Evolutionary conservation across 2,797 vertebrate genomes (phyloP).

Genomic region (Megaceryle alcyon): DNA sequence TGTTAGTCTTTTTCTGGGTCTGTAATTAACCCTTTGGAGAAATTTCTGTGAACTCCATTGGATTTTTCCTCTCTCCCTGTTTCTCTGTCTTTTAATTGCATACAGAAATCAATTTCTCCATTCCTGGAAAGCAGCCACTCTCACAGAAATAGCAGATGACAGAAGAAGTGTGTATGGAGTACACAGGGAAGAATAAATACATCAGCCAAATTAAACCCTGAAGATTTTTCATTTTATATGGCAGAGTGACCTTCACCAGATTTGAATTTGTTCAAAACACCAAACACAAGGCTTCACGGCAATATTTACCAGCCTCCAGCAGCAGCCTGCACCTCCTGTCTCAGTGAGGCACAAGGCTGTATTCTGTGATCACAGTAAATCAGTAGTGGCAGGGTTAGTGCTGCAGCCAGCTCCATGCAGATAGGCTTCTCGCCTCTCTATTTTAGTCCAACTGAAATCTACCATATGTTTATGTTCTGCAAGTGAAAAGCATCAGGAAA

Average conservation of each 20-base stretch:
- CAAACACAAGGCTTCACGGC: neutral
- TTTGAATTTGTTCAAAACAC: neutral
- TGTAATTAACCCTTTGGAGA: slow-evolving; percentile 70
- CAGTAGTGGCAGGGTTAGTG: neutral
- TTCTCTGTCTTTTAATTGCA: neutral
- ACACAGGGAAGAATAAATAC: neutral
- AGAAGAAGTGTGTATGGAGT: neutral
- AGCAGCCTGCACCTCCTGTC: neutral
- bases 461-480: neutral
- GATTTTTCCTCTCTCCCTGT: neutral
- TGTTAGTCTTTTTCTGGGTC: slow-evolving; percentile 8
- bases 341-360: neutral
- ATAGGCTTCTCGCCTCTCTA: neutral
- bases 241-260: neutral
- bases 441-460: neutral
- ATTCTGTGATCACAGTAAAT: neutral
- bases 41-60: neutral
- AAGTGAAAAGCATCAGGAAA: neutral
- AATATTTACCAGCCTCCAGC: neutral
- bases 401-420: neutral
- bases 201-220: neutral
- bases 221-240: neutral
- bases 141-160: neutral
- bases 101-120: neutral
- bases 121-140: neutral